These are phyloP conservation scores for Dorcus hopei DNA, from an alignment of 2,888 invertebrate species.

Conservation along the genomic window DNA sequence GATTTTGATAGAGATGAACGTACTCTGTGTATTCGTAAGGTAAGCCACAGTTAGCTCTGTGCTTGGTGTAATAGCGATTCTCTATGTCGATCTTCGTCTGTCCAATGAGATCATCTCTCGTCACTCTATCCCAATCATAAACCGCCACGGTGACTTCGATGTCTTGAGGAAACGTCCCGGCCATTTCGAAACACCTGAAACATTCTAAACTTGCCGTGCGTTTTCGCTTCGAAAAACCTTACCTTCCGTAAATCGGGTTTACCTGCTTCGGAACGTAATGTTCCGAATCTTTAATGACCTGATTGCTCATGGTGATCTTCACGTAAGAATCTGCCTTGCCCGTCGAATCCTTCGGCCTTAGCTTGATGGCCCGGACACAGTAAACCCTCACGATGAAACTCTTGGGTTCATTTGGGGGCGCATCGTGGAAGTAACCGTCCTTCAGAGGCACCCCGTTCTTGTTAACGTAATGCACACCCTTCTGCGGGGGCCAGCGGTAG, in stretches of 20 bases:
- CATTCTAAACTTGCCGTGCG: neutral
- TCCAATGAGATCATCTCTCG: constrained; percentile 77
- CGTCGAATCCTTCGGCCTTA: constrained; percentile 67
- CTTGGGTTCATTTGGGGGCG: constrained; percentile 60
- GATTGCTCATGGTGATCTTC: constrained; percentile 64
- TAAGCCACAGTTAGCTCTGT: constrained; percentile 77
- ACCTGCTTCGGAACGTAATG: constrained; percentile 68
- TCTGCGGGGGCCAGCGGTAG: constrained; percentile 67
- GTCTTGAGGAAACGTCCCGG: constrained; percentile 71
- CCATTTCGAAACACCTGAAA: constrained; percentile 69
- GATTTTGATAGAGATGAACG: constrained; percentile 17
- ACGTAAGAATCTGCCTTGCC: constrained; percentile 80
- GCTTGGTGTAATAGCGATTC: constrained; percentile 76
- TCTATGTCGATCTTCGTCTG: constrained; percentile 83
- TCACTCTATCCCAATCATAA: constrained; percentile 69
- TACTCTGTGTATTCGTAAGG: constrained; percentile 66
- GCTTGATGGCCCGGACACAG: constrained; percentile 66
- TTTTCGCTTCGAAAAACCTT: constrained; percentile 31
- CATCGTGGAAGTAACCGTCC: constrained; percentile 58
- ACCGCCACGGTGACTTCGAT: constrained; percentile 70
- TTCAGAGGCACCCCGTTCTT: constrained; percentile 55
- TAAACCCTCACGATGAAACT: constrained; percentile 74
- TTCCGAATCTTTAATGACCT: constrained; percentile 63
- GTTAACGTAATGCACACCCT: constrained; percentile 52
- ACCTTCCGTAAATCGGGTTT: constrained; percentile 83